These are phyloP conservation scores for Neria commutata DNA, from an alignment of 2,888 invertebrate species.

Conservation along the genomic window DNA sequence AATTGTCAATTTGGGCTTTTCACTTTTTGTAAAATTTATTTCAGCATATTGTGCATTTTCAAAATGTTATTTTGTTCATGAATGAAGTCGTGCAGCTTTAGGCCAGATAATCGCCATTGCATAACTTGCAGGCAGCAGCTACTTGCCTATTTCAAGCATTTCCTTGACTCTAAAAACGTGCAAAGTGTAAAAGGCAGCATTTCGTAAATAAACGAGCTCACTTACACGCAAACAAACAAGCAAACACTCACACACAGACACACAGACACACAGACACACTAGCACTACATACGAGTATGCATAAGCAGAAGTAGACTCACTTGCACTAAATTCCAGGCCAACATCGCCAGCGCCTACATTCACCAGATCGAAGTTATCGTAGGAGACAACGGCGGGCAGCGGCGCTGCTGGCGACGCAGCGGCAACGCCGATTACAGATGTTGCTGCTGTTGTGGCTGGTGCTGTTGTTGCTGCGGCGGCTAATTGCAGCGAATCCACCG, in stretches of 20 bases:
- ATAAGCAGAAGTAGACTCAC: slow-evolving; percentile 28
- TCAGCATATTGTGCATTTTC: too few relatives aligned
- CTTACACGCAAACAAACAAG: not conserved
- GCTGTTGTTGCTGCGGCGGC: slow-evolving; percentile 10
- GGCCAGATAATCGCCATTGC: too few relatives aligned
- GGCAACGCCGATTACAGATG: slow-evolving; percentile 29
- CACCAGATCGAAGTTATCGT: slow-evolving; percentile 13
- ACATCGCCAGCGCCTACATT: slow-evolving; percentile 18
- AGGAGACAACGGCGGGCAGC: slow-evolving; percentile 16
- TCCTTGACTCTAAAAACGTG: too few relatives aligned
- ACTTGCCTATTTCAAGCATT: too few relatives aligned
- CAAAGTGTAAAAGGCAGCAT: too few relatives aligned
- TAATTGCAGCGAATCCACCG: slow-evolving; percentile 9
- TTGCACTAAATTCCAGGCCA: slow-evolving; percentile 31
- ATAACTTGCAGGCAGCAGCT: too few relatives aligned
- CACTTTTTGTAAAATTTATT: too few relatives aligned
- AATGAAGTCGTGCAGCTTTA: too few relatives aligned
- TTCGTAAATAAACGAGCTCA: not conserved
- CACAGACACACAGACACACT: slow-evolving; percentile 4
- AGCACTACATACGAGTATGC: too few relatives aligned
- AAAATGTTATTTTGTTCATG: too few relatives aligned
- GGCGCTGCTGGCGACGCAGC: slow-evolving; percentile 6
- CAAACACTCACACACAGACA: not conserved
- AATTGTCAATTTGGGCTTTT: too few relatives aligned
- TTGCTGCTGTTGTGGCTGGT: not conserved